Conservation (phyloP, 2,888 invertebrate species). For the Mimachlamys varia region DNA sequence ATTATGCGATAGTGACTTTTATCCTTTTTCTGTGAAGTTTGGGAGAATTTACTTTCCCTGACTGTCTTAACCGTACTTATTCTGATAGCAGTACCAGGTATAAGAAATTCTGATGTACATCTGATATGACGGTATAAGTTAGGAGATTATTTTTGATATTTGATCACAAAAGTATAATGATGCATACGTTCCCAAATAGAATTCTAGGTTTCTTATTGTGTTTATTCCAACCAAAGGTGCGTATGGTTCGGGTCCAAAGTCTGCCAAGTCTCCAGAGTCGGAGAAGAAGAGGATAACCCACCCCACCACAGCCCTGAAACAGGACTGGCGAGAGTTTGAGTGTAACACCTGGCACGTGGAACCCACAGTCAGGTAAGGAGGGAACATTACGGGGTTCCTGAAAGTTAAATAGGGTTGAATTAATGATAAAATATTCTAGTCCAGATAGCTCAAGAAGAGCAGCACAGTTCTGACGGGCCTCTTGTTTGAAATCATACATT, state of each 20-base stretch:
- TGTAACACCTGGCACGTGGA: conserved; percentile 98
- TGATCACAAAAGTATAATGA: too few species aligned
- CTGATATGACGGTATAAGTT: too few species aligned
- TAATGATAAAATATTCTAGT: too few species aligned
- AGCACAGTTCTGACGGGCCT: too few species aligned
- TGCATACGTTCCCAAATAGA: background rate
- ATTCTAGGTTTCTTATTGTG: background rate
- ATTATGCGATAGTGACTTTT: too few species aligned
- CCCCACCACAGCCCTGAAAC: conserved; percentile 77
- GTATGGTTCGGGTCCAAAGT: conserved; percentile 51
- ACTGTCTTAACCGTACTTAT: background rate
- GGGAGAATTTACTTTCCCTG: background rate
- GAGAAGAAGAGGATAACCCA: conserved; percentile 76
- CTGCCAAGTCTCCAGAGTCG: conserved; percentile 70
- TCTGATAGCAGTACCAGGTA: background rate
- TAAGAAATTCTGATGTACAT: too few species aligned
- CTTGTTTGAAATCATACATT: too few species aligned
- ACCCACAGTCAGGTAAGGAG: conserved; percentile 84
- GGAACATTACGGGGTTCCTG: background rate
- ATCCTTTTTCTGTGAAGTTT: too few species aligned
- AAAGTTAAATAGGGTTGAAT: background rate
- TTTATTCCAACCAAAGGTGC: conserved; percentile 32
- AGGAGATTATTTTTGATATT: too few species aligned
- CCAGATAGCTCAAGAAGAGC: too few species aligned
- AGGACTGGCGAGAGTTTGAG: conserved; percentile 94